Evolutionary conservation across 1,140 invertebrate genomes (phyloP), one percentile per base, ranked within the genome.

Genomic region (Drosophila hydei): DNA sequence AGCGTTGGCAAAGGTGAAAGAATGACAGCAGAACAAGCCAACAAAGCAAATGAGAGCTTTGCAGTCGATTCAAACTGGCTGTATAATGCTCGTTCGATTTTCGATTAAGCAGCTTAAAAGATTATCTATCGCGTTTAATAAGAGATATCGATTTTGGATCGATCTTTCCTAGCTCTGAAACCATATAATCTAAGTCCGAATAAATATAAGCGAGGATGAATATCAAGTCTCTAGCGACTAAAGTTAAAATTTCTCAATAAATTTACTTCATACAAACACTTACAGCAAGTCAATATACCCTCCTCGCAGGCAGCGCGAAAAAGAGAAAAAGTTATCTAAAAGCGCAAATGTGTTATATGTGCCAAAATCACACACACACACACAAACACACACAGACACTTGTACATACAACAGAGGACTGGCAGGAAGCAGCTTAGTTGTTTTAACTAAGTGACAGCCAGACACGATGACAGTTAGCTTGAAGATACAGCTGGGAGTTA

Each of bases 361-460:
- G 63, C 43, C 65, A 45, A 18, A 58, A 59, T 7, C 5, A 33
- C 27, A 61, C 7, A 36, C 9, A 45, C 7, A 51, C 33, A 56
- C 4, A 69, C 21, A 18, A 4, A 43, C 25, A 36, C 33, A 51
- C n/a, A 40, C 23, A 18, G 4, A 9, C n/a, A 18, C n/a, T 33
- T 59, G 9, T 16, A 61, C 9, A 36, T 47, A 43, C 58, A 33
- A 42, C 27, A 19, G 19, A 42, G 56, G 51, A n/a, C 47, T 65
- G 67, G 27, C 55, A 64, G 71, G 64, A 25, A 25, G n/a, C 38
- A 65, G 78, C 83, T 87, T 83, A 83, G 70, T 69, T 68, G 71
- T 77, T 78, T 85, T 87, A 81, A 65, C 45, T 61, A 71, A 85
- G 61, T 77, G 72, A 77, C 63, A 84, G 75, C 16, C 58, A 70